Evolutionary conservation across 2,113 vertebrate species (phyloP), one percentile per base, ranked within the genome.

Genomic region (Hypomesus transpacificus): DNA sequence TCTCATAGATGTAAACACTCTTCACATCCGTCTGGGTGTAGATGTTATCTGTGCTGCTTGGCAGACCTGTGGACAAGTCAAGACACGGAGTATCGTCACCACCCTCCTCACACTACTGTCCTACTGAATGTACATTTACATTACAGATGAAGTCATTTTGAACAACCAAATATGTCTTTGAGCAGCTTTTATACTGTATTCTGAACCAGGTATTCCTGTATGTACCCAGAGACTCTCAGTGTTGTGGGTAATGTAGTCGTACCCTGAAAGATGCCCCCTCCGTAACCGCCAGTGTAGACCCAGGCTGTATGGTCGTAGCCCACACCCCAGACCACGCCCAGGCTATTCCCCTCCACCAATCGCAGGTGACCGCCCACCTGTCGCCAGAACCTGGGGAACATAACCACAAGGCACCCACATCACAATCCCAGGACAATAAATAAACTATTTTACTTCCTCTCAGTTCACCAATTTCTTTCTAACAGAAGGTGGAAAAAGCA

Each of bases 351-450:
- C 84, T 99, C 97, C 2, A 98, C 80, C 68, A 93, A 6, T 1
- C 92, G 91, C 52, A 99, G 89, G 80, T 99, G 97, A 6, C 97
- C 97, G 58, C 97, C 97, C 2, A 99, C 88, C 82, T 98, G 97
- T 13, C 93, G 89, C 97, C 97, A 99, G 82, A 95, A 99, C 95
- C 97, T 99, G 86, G 28, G 68, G 51, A 14, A 64, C n/a, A 39
- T 4, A 65, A 18, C 50, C 24, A 28, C 70, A 3, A 13, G 20
- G 1, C 7, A 39, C 26, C 28, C 16, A 63, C 18, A 57, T 54
- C 3, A 14, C 20, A 68, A 5, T 14, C 20, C 14, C 51, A 53
- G 8, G 24, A 52, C 8, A 20, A 39, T 13, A 17, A 20, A 21
- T 50, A 24, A 68, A 50, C 66, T 14, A 7, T 13, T 13, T 46